Conservation (phyloP, 2,113 vertebrate genomes). For the Condylura cristata region DNA sequence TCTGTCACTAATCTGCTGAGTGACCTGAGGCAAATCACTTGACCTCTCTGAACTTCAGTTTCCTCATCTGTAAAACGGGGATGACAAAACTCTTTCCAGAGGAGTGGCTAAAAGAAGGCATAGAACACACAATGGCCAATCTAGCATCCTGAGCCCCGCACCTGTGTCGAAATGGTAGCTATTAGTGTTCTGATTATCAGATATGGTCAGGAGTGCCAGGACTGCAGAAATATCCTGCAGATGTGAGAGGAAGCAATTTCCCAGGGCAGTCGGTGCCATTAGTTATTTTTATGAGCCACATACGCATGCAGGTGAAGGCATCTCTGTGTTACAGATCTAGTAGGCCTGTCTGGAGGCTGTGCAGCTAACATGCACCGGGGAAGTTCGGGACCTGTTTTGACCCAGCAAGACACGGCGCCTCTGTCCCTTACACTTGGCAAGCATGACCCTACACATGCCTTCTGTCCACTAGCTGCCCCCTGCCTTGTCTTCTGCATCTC, state of each 20-base stretch:
- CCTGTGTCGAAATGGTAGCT: neutral
- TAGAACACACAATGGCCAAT: neutral
- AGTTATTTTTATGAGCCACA: conserved; percentile 25
- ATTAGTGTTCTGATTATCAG: neutral
- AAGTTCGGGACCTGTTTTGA: neutral
- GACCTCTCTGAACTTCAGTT: neutral
- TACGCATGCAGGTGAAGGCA: neutral
- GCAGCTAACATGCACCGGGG: accelerated
- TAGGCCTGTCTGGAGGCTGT: neutral
- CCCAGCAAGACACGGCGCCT: neutral
- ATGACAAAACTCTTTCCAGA: neutral
- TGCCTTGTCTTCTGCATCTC: neutral
- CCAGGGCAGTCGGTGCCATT: neutral
- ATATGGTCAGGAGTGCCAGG: neutral
- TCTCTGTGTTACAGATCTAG: neutral
- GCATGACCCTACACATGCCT: neutral
- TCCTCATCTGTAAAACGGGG: neutral
- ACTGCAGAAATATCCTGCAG: neutral
- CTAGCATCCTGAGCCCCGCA: neutral
- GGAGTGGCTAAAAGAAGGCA: neutral
- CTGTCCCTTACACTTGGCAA: neutral
- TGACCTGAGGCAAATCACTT: neutral
- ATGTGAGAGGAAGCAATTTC: conserved; percentile 5
- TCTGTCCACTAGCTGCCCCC: accelerated
- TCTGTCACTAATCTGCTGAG: neutral